Evolutionary conservation across 2,888 invertebrate genomes (phyloP).

Genomic region (Erynnis tages): DNA sequence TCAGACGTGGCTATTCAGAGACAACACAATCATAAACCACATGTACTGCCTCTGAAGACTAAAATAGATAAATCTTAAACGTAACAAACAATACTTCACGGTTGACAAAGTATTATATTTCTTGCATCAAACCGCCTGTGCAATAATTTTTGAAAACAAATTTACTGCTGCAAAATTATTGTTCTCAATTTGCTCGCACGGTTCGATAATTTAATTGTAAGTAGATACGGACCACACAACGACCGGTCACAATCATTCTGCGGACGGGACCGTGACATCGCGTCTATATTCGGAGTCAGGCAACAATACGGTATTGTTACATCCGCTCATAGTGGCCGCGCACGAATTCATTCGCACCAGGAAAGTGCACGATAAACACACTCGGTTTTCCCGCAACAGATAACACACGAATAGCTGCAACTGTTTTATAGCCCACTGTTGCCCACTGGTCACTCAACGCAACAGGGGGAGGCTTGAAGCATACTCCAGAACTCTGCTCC

Average conservation of each 20-base stretch:
- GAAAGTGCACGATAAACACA: constrained; percentile 46
- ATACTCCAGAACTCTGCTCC: too few species aligned
- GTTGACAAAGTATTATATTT: too few species aligned
- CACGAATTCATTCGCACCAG: constrained; percentile 48
- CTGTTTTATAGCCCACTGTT: neutral
- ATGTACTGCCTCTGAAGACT: too few species aligned
- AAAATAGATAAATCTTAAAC: too few species aligned
- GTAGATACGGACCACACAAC: neutral
- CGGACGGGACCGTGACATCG: constrained; percentile 7
- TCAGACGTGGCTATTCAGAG: too few species aligned
- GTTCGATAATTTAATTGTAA: neutral
- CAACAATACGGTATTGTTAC: constrained; percentile 31
- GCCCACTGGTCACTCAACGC: neutral
- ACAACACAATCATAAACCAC: too few species aligned
- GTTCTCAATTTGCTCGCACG: neutral
- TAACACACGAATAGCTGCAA: constrained; percentile 21
- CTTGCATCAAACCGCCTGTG: too few species aligned
- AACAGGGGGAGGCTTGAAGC: too few species aligned
- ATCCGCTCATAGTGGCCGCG: constrained; percentile 29
- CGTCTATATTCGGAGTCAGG: constrained; percentile 26
- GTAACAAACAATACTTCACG: too few species aligned
- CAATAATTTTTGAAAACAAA: too few species aligned
- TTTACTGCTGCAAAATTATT: too few species aligned
- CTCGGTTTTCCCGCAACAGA: constrained; percentile 42
- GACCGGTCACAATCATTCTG: constrained; percentile 2